Evolutionary conservation across 1,140 invertebrate genomes (phyloP).

Genomic region (Sycophila sp.): DNA sequence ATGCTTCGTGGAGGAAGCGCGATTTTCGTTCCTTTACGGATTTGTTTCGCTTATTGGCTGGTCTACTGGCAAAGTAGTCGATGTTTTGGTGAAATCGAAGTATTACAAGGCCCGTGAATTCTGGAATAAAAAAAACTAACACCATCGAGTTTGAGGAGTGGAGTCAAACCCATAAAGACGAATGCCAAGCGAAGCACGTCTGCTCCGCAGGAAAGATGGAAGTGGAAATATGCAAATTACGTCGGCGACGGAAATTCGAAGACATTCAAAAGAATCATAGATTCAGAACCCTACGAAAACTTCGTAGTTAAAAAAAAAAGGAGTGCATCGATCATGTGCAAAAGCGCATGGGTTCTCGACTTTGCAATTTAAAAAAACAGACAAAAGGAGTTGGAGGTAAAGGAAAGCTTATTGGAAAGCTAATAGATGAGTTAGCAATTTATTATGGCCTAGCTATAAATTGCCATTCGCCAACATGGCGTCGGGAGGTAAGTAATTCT

Average conservation of each 20-base stretch:
- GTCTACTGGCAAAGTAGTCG: too few species aligned
- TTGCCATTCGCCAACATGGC: too few species aligned
- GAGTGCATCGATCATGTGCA: too few species aligned
- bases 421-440: slow-evolving; percentile 28
- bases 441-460: slow-evolving; percentile 44
- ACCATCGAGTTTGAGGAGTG: too few species aligned
- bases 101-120: too few species aligned
- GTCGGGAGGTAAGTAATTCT: too few species aligned
- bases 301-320: slow-evolving; percentile 28
- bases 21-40: too few species aligned
- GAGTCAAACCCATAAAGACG: too few species aligned
- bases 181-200: slow-evolving; percentile 34
- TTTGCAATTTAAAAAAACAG: slow-evolving; percentile 30
- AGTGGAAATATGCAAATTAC: slow-evolving; percentile 34
- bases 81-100: too few species aligned
- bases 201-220: slow-evolving; percentile 36
- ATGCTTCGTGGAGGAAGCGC: slow-evolving; percentile 38
- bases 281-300: slow-evolving; percentile 26
- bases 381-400: slow-evolving; percentile 34
- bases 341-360: slow-evolving; percentile 15
- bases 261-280: slow-evolving; percentile 28
- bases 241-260: slow-evolving; percentile 44
- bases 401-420: slow-evolving; percentile 37
- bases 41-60: too few species aligned
- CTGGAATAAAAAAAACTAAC: too few species aligned